These are phyloP conservation scores for Halocynthia aurantium DNA, from an alignment of 23 tunicate species.

Conservation along the genomic window DNA sequence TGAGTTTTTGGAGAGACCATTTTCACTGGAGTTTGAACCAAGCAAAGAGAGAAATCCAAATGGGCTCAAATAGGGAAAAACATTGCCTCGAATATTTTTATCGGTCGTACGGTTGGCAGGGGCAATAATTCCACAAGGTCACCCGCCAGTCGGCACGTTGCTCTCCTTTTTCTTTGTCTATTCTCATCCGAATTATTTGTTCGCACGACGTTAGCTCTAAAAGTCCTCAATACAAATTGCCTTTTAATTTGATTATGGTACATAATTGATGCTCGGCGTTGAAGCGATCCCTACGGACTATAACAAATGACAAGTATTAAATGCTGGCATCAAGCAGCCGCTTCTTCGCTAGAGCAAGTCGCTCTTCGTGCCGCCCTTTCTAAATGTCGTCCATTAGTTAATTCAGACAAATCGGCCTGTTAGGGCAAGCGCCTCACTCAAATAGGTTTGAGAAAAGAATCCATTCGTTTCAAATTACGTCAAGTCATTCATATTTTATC, in stretches of 20 bases:
- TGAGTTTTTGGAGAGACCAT: no score
- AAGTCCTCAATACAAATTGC: slow-evolving; percentile 17
- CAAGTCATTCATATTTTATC: no score
- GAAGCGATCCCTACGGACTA: not conserved
- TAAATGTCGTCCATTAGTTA: not conserved
- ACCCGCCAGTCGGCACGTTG: no score
- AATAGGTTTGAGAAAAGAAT: not conserved
- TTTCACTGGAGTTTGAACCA: no score
- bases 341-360: not conserved
- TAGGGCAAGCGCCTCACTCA: not conserved
- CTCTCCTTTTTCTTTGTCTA: no score
- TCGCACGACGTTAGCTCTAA: not conserved
- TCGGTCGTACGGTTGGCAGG: no score
- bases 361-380: not conserved
- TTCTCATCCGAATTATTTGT: not conserved
- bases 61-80: no score
- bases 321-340: not conserved
- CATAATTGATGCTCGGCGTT: slow-evolving; percentile 43
- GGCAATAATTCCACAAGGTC: no score
- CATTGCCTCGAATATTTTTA: no score
- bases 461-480: not conserved
- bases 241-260: slow-evolving; percentile 34
- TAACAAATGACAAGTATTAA: slow-evolving; percentile 8
- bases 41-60: no score
- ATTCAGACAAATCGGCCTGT: no score